Percentiles rank a stretch among this genome's conserved stretches.
These are phyloP conservation scores for Eristalis tenax DNA, from an alignment of 2,888 invertebrate genomes.

Conservation along the genomic window DNA sequence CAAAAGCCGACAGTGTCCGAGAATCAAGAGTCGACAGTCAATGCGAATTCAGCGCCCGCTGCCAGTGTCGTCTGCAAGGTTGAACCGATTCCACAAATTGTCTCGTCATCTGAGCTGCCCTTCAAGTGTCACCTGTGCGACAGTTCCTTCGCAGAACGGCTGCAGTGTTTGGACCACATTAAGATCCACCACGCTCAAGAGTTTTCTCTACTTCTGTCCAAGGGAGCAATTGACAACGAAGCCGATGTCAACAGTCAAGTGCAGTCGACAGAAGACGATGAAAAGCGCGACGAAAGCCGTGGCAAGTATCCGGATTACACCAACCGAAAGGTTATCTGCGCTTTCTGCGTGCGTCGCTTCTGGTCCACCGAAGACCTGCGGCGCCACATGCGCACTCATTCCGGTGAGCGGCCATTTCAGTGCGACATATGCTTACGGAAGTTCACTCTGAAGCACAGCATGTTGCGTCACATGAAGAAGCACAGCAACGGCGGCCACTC, in stretches of 20 bases:
- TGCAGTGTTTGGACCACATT: conserved; percentile 91
- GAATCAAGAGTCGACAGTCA: conserved; percentile 13
- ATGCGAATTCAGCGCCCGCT: conserved; percentile 3
- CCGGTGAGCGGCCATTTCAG: conserved; percentile 94
- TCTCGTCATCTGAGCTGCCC: conserved; percentile 85
- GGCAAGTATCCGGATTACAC: conserved; percentile 93
- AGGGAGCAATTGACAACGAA: conserved; percentile 88
- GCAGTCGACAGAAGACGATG: conserved; percentile 82
- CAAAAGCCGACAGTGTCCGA: conserved; percentile 73
- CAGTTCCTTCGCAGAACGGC: conserved; percentile 89
- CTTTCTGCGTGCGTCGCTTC: conserved; percentile 95
- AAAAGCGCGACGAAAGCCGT: conserved; percentile 85
- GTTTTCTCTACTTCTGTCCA: conserved; percentile 90
- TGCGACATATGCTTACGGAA: conserved; percentile 93
- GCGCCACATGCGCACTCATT: conserved; percentile 96
- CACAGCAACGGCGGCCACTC: conserved; percentile 86
- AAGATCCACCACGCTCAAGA: conserved; percentile 88
- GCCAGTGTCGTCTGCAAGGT: conserved; percentile 22
- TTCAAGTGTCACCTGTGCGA: conserved; percentile 97
- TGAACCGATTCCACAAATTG: conserved; percentile 38
- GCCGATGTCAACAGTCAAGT: conserved; percentile 77
- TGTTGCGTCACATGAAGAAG: conserved; percentile 95
- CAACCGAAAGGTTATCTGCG: conserved; percentile 93
- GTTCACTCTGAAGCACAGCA: conserved; percentile 96
- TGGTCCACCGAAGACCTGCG: conserved; percentile 97